phyloP scores from a whole-genome alignment of 2,888 invertebrate genomes.

The Eudasyphora cyanicolor region DNA sequence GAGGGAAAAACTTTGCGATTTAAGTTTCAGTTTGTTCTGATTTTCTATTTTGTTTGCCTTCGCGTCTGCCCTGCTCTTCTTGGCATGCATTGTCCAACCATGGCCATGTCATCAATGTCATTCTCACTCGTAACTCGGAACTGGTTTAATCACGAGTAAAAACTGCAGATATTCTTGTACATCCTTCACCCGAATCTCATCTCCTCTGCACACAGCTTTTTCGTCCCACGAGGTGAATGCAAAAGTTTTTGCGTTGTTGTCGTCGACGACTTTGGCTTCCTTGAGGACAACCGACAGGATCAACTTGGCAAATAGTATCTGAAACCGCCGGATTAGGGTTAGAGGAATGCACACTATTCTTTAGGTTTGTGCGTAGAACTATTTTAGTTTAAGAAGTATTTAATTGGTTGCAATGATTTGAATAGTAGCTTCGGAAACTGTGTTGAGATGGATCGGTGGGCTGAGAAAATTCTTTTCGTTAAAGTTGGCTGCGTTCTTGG shows the following conservation, averaged over 20 bases:
- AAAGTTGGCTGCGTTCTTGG: background rate
- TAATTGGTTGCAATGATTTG: constrained; percentile 49
- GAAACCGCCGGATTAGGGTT: constrained; percentile 42
- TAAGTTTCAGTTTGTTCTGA: constrained; percentile 23
- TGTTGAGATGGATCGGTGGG: background rate
- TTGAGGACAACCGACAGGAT: background rate
- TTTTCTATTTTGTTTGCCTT: constrained; percentile 41
- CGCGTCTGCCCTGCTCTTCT: background rate
- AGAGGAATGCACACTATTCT: constrained; percentile 24
- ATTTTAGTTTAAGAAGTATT: constrained; percentile 32
- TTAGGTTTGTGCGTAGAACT: constrained; percentile 5
- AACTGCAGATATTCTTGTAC: too few species aligned
- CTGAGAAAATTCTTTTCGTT: background rate
- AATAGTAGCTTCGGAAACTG: background rate
- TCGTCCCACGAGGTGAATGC: background rate
- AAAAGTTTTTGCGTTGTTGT: background rate
- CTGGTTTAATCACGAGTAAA: constrained; percentile 58
- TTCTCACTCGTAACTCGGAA: constrained; percentile 65
- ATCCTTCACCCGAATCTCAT: background rate
- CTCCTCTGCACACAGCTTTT: background rate
- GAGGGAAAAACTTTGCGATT: constrained; percentile 14
- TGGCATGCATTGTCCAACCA: constrained; percentile 49
- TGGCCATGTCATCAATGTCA: constrained; percentile 68
- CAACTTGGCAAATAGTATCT: constrained; percentile 42
- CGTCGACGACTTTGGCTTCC: too few species aligned